Percentiles rank a stretch among this genome's conserved stretches.
Evolutionary conservation across 1,140 invertebrate genomes (phyloP).

Genomic region (Papilio xuthus): DNA sequence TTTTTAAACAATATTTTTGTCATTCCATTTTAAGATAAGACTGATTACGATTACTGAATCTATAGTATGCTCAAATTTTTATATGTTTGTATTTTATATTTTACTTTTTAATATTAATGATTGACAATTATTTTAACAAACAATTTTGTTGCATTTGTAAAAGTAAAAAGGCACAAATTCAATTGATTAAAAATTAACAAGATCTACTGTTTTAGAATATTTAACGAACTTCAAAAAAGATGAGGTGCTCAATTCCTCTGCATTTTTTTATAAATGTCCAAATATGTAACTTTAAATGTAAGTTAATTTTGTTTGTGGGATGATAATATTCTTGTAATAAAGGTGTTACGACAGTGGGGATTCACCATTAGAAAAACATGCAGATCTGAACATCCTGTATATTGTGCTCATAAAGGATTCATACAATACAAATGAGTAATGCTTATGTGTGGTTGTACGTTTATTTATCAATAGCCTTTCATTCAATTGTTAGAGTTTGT

Average conservation of each 20-base stretch:
- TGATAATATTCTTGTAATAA: no score
- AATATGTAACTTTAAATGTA: not conserved
- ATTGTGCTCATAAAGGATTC: not conserved
- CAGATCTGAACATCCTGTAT: not conserved
- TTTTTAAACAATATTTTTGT: not conserved
- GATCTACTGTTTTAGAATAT: not conserved
- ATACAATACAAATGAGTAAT: not conserved
- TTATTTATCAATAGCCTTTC: not conserved
- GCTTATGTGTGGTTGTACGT: not conserved
- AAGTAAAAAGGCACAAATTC: not conserved
- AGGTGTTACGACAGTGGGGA: no score
- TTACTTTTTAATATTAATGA: not conserved
- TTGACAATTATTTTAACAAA: not conserved
- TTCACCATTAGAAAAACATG: not conserved
- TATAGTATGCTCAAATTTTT: not conserved
- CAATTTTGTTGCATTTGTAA: not conserved
- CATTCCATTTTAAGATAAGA: constrained; percentile 15
- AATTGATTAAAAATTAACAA: not conserved
- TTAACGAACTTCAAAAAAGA: no score
- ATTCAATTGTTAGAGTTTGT: not conserved
- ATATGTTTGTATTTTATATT: not conserved
- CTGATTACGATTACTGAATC: not conserved
- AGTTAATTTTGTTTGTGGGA: no score
- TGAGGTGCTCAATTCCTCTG: no score
- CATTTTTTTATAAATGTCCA: not conserved